Evolutionary conservation across 2,797 vertebrate genomes (phyloP).

Genomic region (Parambassis ranga): DNA sequence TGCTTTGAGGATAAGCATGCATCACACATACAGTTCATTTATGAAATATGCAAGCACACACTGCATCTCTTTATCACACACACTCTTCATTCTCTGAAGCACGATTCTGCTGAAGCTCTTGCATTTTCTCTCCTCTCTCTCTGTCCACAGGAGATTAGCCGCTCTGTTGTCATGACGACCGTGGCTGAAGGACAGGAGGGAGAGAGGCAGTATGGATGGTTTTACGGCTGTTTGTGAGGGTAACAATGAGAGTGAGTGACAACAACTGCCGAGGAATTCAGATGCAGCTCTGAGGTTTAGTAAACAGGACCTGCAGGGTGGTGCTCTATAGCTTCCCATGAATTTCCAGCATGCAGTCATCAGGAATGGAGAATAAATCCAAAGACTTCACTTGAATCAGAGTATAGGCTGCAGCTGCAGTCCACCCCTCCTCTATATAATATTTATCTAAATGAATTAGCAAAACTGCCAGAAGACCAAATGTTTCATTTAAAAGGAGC

Average conservation of each 20-base stretch:
- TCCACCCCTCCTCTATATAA: neutral
- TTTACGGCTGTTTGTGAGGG: neutral
- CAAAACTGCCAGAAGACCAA: slow-evolving; percentile 14
- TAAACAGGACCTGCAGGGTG: neutral
- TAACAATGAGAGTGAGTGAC: neutral
- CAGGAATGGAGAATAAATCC: too few relatives aligned
- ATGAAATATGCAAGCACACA: slow-evolving; percentile 2
- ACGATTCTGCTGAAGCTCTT: slow-evolving; percentile 35
- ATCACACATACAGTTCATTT: too few relatives aligned
- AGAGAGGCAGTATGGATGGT: slow-evolving; percentile 24
- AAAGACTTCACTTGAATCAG: too few relatives aligned
- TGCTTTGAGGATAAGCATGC: too few relatives aligned
- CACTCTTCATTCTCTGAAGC: slow-evolving; percentile 10
- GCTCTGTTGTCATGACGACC: slow-evolving; percentile 75
- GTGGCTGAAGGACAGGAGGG: slow-evolving; percentile 50
- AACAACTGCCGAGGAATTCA: neutral
- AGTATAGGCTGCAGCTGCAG: slow-evolving; percentile 2
- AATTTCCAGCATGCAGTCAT: too few relatives aligned
- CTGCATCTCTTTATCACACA: slow-evolving; percentile 21
- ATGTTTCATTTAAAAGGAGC: neutral
- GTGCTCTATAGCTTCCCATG: too few relatives aligned
- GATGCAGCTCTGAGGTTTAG: neutral
- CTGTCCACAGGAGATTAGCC: slow-evolving; percentile 69
- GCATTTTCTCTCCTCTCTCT: slow-evolving; percentile 24
- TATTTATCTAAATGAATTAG: slow-evolving; percentile 24